Conservation (phyloP, 1,140 invertebrate genomes). For the Drosophila insularis region DNA sequence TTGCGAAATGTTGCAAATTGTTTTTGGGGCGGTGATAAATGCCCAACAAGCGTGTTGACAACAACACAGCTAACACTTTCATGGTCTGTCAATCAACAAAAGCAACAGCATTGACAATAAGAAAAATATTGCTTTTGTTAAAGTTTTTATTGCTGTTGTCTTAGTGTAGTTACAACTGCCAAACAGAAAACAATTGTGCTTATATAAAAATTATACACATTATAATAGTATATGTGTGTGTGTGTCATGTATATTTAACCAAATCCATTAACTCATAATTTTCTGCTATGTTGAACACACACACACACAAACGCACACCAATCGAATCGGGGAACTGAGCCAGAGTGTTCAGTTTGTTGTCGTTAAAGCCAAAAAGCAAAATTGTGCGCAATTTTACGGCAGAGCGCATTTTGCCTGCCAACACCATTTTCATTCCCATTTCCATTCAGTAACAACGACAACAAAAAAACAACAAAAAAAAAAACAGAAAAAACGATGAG, state of each 20-base stretch:
- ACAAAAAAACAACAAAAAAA: constrained; percentile 19
- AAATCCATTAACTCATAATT: constrained; percentile 81
- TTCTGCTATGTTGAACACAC: constrained; percentile 73
- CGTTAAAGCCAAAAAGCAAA: constrained; percentile 69
- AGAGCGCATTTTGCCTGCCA: constrained; percentile 68
- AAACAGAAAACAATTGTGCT: not conserved
- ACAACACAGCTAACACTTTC: constrained; percentile 64
- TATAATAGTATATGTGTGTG: not conserved
- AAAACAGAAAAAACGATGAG: constrained; percentile 37
- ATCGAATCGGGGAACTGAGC: constrained; percentile 38
- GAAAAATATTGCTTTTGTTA: constrained; percentile 48
- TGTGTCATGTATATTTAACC: constrained; percentile 45
- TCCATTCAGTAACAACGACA: constrained; percentile 30
- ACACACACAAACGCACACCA: constrained; percentile 38
- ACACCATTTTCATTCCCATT: constrained; percentile 14
- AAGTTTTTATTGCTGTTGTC: constrained; percentile 39
- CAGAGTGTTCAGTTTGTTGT: constrained; percentile 72
- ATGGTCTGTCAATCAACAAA: constrained; percentile 64
- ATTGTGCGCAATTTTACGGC: constrained; percentile 78
- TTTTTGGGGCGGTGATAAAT: constrained; percentile 8
- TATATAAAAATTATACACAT: constrained; percentile 1
- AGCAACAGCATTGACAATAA: constrained; percentile 17
- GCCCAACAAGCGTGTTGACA: constrained; percentile 51
- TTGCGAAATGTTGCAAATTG: constrained; percentile 1
- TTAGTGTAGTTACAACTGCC: constrained; percentile 50